These are phyloP conservation scores for Perithous albicinctus DNA, from an alignment of 2,888 invertebrate species.

Conservation along the genomic window DNA sequence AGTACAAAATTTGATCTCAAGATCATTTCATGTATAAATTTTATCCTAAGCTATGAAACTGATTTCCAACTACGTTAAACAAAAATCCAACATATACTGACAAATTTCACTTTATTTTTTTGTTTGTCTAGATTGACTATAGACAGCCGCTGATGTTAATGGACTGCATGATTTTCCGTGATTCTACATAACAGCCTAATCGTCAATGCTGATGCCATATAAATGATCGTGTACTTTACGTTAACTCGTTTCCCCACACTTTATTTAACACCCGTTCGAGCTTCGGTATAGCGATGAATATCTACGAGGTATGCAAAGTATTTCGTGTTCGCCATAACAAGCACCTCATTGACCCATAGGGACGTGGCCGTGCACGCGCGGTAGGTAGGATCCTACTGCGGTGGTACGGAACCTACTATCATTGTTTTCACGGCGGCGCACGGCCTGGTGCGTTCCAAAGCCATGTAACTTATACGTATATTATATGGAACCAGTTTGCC, in stretches of 20 bases:
- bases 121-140: too few relatives aligned
- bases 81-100: too few relatives aligned
- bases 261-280: slow-evolving; percentile 13
- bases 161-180: background rate
- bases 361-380: slow-evolving; percentile 64
- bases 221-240: background rate
- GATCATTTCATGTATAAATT: background rate
- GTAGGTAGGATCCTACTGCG: slow-evolving; percentile 59
- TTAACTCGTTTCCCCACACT: slow-evolving; percentile 22
- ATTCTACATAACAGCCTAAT: background rate
- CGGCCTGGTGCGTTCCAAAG: slow-evolving; percentile 60
- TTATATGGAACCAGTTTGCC: slow-evolving; percentile 77
- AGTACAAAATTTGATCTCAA: too few relatives aligned
- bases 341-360: slow-evolving; percentile 83
- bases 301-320: slow-evolving; percentile 82
- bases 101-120: too few relatives aligned
- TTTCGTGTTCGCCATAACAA: slow-evolving; percentile 83
- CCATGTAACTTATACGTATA: slow-evolving; percentile 35
- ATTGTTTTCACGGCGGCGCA: slow-evolving; percentile 74
- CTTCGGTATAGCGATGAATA: slow-evolving; percentile 77
- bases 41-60: background rate
- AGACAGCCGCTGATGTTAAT: too few relatives aligned
- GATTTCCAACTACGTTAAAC: too few relatives aligned
- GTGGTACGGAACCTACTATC: slow-evolving; percentile 70
- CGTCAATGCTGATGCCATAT: too few relatives aligned